Conservation (phyloP, 2,113 vertebrate genomes). For the Rhinolophus sinicus region DNA sequence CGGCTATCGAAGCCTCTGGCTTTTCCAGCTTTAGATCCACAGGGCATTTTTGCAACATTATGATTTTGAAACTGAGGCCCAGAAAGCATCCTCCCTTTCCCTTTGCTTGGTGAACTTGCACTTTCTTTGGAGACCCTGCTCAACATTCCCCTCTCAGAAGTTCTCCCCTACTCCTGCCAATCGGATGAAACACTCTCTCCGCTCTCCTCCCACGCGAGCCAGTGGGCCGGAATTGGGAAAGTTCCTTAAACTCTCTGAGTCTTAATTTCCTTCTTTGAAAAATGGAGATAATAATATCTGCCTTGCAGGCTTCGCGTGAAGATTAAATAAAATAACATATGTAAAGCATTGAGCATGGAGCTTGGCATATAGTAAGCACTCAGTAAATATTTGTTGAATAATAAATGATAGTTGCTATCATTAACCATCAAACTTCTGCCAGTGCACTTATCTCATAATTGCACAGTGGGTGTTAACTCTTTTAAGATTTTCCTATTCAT, state of each 20-base stretch:
- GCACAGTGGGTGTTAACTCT: neutral
- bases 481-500: neutral
- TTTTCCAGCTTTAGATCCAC: neutral
- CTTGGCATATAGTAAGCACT: conserved; percentile 40
- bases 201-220: neutral
- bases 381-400: conserved; percentile 58
- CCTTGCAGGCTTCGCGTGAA: conserved; percentile 50
- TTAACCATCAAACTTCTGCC: conserved; percentile 38
- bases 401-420: conserved; percentile 25
- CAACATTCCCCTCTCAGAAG: neutral
- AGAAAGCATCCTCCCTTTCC: neutral
- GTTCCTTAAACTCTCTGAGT: conserved; percentile 21
- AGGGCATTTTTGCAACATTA: neutral
- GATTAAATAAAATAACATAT: conserved; percentile 62
- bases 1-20: neutral
- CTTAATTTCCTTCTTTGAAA: conserved; percentile 74
- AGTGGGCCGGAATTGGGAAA: neutral
- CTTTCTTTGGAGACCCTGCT: neutral
- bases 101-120: neutral
- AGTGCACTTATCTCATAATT: neutral
- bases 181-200: neutral
- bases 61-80: neutral
- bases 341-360: conserved; percentile 41
- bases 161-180: neutral
- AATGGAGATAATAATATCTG: conserved; percentile 76